Base-by-base conservation (phyloP, 2,797 vertebrate genomes). In the Syngnathus acus region DNA sequence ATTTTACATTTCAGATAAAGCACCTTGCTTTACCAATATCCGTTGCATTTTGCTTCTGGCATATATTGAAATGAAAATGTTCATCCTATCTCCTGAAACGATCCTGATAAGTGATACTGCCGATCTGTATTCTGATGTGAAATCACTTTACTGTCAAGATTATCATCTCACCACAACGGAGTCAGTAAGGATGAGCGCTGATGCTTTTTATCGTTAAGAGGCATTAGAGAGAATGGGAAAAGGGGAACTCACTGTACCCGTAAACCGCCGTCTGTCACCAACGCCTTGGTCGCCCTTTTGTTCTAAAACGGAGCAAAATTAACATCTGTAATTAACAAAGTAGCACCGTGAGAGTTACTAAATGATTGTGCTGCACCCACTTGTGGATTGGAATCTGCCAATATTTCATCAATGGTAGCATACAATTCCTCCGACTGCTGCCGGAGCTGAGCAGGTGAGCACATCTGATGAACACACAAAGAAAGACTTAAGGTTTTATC, bases 351-450 rank as follows among this genome's bases (percentile, higher is more conserved):
- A 19, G 1, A 65, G 8, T 23, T 10, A 10, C 23, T 14, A 45
- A 47, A 50, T 53, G 32, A 53, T 32, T 63, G 6, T 13, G 42
- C 1, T 5, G 1, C 69, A 88, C 86, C 92, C 91, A 97, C 96
- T 84, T 83, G 82, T 71, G 92, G 87, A 78, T 86, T 72, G 0
- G 94, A 89, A 65, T 93, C 89, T 75, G 93, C 92, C 72, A 98
- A 77, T 71, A 96, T 91, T 83, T 97, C 89, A 84, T 98, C 94
- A 79, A 99, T 98, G 58, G 87, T 91, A 38, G 96, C 92, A 68
- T 94, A 99, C 45, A 99, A 84, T 74, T 97, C 96, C 80, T 94
- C 92, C 2, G 95, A 95, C 87, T 96, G 90, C 72, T 96, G 93
- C 67, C 95, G 92, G 64, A 97, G 92, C 73, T 96, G 91, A 73